Evolutionary conservation across 2,888 invertebrate species (phyloP).

Genomic region (Papilio protenor): DNA sequence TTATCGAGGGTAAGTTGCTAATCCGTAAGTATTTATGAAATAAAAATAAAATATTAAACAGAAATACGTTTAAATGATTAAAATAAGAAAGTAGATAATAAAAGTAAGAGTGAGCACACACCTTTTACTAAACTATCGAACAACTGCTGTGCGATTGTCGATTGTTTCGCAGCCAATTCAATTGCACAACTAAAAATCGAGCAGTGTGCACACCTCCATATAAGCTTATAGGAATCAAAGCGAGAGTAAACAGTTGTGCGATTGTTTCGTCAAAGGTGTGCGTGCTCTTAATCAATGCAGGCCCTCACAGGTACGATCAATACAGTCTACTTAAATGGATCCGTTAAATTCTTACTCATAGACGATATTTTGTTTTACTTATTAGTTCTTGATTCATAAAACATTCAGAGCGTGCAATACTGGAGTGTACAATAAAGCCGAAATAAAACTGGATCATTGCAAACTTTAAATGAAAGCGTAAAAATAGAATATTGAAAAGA

Average conservation of each 20-base stretch:
- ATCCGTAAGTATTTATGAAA: not conserved
- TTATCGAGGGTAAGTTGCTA: not conserved
- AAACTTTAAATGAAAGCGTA: constrained; percentile 19
- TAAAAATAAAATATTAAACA: not conserved
- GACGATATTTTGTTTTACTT: not conserved
- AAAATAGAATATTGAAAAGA: constrained; percentile 30
- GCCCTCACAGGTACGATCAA: not conserved
- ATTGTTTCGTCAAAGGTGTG: too few relatives aligned
- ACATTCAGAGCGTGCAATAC: not conserved
- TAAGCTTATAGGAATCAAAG: too few relatives aligned
- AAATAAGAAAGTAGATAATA: too few relatives aligned
- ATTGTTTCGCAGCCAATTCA: too few relatives aligned
- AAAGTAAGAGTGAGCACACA: too few relatives aligned
- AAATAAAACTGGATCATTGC: constrained; percentile 30
- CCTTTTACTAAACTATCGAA: too few relatives aligned
- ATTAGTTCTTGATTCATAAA: not conserved
- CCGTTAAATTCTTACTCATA: not conserved
- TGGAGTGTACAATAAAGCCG: constrained; percentile 22
- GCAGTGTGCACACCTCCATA: too few relatives aligned
- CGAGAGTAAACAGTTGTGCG: too few relatives aligned
- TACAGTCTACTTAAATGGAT: not conserved
- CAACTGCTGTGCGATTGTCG: too few relatives aligned
- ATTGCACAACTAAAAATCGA: too few relatives aligned
- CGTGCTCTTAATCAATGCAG: too few relatives aligned
- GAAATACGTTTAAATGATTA: not conserved